These are phyloP conservation scores for Mythimna ferrago DNA, from an alignment of 2,888 invertebrate species.

Conservation along the genomic window DNA sequence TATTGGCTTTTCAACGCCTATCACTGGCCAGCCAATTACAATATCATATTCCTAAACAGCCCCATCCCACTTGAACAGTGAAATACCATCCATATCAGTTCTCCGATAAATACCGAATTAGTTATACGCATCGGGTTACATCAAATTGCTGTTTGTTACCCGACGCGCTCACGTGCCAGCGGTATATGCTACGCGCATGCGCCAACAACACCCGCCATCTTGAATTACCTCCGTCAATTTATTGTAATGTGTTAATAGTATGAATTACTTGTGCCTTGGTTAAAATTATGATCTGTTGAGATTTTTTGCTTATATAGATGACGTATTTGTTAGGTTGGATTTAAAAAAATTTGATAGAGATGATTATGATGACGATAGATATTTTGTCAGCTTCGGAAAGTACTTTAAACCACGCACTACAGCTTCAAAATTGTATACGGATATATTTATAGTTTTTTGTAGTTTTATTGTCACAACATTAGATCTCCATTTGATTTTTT, in stretches of 20 bases:
- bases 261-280: not conserved
- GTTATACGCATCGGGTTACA: slow-evolving; percentile 61
- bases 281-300: not conserved
- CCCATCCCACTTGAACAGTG: slow-evolving; percentile 31
- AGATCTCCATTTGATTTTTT: too few species aligned
- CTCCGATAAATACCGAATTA: slow-evolving; percentile 62
- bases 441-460: too few species aligned
- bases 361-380: not conserved
- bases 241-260: slow-evolving; percentile 27
- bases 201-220: slow-evolving; percentile 66
- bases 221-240: slow-evolving; percentile 58
- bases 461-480: too few species aligned
- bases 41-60: slow-evolving; percentile 46
- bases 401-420: too few species aligned
- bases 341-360: not conserved
- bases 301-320: slow-evolving; percentile 3
- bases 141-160: slow-evolving; percentile 66
- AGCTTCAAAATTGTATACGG: not conserved
- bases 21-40: slow-evolving; percentile 26
- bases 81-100: slow-evolving; percentile 54
- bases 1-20: not conserved
- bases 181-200: slow-evolving; percentile 60
- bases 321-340: not conserved
- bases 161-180: slow-evolving; percentile 57
- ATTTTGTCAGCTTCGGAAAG: too few species aligned